phyloP scores from a whole-genome alignment of 2,797 vertebrate species.

The Novumbra hubbsi region DNA sequence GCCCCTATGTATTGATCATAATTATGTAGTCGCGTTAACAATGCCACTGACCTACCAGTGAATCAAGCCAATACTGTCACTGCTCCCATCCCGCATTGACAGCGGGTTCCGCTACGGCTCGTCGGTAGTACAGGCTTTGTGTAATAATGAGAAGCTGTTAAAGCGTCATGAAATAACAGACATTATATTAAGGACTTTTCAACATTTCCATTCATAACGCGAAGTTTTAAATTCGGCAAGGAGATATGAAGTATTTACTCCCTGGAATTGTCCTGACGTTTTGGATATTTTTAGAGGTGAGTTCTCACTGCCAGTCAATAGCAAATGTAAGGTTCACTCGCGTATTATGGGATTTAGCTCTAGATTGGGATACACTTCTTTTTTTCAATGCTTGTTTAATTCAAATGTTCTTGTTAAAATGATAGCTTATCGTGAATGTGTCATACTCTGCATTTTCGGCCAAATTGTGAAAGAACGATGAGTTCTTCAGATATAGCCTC shows the following conservation, averaged over 20 bases:
- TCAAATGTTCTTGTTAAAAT: not conserved
- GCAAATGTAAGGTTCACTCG: not conserved
- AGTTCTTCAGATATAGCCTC: slow-evolving; percentile 6
- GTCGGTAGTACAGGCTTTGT: slow-evolving; percentile 11
- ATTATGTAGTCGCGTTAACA: slow-evolving; percentile 1
- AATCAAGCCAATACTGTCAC: slow-evolving; percentile 16
- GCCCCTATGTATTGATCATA: not conserved
- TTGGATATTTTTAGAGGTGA: slow-evolving; percentile 47
- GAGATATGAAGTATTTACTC: slow-evolving; percentile 35
- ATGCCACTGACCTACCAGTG: slow-evolving; percentile 13
- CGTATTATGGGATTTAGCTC: not conserved
- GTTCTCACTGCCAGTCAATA: not conserved
- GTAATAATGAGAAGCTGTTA: not conserved
- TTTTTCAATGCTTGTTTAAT: not conserved
- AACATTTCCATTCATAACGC: slow-evolving; percentile 12
- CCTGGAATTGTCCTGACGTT: slow-evolving; percentile 37
- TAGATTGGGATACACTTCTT: not conserved
- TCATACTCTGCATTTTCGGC: not conserved
- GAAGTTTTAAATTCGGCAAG: slow-evolving; percentile 7
- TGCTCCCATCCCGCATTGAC: slow-evolving; percentile 26
- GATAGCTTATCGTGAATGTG: not conserved
- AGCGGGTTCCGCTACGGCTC: slow-evolving; percentile 21
- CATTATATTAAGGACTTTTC: slow-evolving; percentile 30
- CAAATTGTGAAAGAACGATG: not conserved
- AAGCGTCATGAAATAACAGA: slow-evolving; percentile 33